A percentile compares a stretch with the other conserved stretches of the same genome.
phyloP scores from a whole-genome alignment of 2,888 invertebrate species.

The Apodemia mormo region DNA sequence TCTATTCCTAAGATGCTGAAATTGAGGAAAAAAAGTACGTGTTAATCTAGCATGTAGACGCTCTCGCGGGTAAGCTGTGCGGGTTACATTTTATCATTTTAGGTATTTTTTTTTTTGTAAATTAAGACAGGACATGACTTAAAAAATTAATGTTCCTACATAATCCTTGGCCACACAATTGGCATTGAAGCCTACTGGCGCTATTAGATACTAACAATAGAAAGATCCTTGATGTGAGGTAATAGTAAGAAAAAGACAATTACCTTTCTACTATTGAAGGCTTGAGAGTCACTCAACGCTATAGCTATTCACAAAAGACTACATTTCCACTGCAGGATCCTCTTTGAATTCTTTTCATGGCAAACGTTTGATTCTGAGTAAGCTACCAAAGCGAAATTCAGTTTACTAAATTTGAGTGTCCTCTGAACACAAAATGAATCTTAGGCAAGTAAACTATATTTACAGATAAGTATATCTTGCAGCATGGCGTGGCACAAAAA shows the following conservation, averaged over 20 bases:
- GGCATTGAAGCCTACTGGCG: background rate
- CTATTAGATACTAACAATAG: background rate
- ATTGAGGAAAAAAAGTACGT: too few relatives aligned
- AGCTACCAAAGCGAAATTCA: background rate
- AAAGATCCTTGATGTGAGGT: background rate
- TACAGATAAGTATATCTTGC: too few relatives aligned
- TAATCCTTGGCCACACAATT: background rate
- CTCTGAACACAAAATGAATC: background rate
- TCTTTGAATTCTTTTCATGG: constrained; percentile 1
- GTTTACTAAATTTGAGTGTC: background rate
- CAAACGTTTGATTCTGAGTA: background rate
- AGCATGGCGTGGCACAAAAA: too few relatives aligned
- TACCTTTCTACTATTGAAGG: background rate
- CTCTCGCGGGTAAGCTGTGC: too few relatives aligned
- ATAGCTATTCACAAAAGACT: constrained; percentile 11
- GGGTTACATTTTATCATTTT: too few relatives aligned
- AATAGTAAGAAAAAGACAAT: background rate
- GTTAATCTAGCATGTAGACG: too few relatives aligned
- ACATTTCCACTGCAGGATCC: constrained; percentile 3
- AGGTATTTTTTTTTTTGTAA: too few relatives aligned
- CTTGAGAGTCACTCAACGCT: background rate
- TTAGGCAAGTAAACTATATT: background rate
- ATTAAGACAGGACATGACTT: too few relatives aligned
- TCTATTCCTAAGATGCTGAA: too few relatives aligned
- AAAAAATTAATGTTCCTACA: too few relatives aligned